phyloP scores from a whole-genome alignment of 1,140 invertebrate genomes.

The Pseudomyrmex flavicornis region DNA sequence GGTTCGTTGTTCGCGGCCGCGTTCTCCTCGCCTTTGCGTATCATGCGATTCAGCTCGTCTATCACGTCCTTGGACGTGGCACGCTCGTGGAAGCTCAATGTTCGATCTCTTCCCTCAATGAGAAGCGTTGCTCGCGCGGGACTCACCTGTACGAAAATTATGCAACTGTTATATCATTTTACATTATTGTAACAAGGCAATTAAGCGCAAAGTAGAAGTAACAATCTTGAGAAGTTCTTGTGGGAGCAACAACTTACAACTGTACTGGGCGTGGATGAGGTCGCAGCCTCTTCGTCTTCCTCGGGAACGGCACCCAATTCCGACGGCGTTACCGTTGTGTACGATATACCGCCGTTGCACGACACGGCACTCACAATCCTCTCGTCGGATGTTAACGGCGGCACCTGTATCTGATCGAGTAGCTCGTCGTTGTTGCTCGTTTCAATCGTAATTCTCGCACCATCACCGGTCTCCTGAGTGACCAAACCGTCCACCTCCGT shows the following conservation, averaged over 20 bases:
- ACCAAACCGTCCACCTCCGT: slow-evolving; percentile 57
- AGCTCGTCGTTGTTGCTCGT: slow-evolving; percentile 70
- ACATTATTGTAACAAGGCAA: too few species aligned
- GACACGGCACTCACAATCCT: slow-evolving; percentile 72
- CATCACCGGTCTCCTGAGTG: slow-evolving; percentile 65
- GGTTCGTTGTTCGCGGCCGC: slow-evolving; percentile 70
- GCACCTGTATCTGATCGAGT: slow-evolving; percentile 76
- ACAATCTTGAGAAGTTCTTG: too few species aligned
- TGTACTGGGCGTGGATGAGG: slow-evolving; percentile 88
- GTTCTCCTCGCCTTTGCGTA: slow-evolving; percentile 86
- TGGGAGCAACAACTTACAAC: slow-evolving; percentile 72
- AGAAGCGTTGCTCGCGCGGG: slow-evolving; percentile 78
- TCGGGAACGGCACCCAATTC: slow-evolving; percentile 87
- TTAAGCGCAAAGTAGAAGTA: too few species aligned
- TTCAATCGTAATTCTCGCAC: slow-evolving; percentile 62
- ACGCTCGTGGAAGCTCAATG: slow-evolving; percentile 89
- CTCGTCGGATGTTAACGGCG: slow-evolving; percentile 75
- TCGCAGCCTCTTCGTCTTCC: slow-evolving; percentile 87
- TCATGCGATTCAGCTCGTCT: slow-evolving; percentile 91
- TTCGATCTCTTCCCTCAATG: slow-evolving; percentile 79
- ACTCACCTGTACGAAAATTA: slow-evolving; percentile 72
- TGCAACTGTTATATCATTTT: not conserved
- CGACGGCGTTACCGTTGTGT: slow-evolving; percentile 75
- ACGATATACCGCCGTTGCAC: slow-evolving; percentile 74
- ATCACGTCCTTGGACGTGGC: slow-evolving; percentile 92